phyloP scores from a whole-genome alignment of 2,797 vertebrate species.

The Amniataba percoides region DNA sequence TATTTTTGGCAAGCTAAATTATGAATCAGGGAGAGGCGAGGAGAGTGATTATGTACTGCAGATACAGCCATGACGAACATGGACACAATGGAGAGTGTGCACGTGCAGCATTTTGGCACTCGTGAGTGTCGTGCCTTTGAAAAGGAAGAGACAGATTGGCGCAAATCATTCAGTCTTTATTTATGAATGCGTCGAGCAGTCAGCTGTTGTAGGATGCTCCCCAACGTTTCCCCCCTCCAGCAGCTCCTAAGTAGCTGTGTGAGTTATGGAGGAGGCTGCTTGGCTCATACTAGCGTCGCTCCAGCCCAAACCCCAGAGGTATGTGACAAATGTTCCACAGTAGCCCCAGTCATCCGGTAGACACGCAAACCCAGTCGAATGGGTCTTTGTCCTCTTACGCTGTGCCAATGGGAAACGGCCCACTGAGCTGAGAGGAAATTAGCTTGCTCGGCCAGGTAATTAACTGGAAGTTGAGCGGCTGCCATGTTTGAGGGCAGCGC shows the following conservation, averaged over 20 bases:
- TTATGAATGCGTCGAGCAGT: conserved; percentile 8
- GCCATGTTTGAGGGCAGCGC: conserved; percentile 62
- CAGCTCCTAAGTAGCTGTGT: conserved; percentile 45
- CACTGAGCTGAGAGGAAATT: conserved; percentile 78
- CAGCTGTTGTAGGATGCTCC: conserved; percentile 12
- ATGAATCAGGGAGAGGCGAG: conserved; percentile 41
- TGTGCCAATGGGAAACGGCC: conserved; percentile 56
- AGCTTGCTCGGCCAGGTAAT: conserved; percentile 78
- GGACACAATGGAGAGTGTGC: neutral
- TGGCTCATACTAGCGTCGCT: conserved; percentile 42
- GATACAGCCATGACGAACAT: conserved; percentile 1
- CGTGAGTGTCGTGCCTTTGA: neutral
- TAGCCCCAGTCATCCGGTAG: conserved; percentile 66
- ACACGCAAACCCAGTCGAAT: conserved; percentile 65
- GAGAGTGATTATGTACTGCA: conserved; percentile 2
- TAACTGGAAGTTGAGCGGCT: conserved; percentile 78
- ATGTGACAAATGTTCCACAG: conserved; percentile 70
- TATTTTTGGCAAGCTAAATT: conserved; percentile 51
- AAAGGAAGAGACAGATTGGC: neutral
- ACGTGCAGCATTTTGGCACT: conserved; percentile 9
- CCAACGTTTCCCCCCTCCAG: conserved; percentile 13
- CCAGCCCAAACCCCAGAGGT: conserved; percentile 63
- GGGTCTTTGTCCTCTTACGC: conserved; percentile 65
- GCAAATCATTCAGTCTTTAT: conserved; percentile 12
- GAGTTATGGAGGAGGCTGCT: conserved; percentile 50